Evolutionary conservation across 2,113 vertebrate genomes (phyloP), one percentile per base, ranked within the genome.

Genomic region (Halcyon malimbica): DNA sequence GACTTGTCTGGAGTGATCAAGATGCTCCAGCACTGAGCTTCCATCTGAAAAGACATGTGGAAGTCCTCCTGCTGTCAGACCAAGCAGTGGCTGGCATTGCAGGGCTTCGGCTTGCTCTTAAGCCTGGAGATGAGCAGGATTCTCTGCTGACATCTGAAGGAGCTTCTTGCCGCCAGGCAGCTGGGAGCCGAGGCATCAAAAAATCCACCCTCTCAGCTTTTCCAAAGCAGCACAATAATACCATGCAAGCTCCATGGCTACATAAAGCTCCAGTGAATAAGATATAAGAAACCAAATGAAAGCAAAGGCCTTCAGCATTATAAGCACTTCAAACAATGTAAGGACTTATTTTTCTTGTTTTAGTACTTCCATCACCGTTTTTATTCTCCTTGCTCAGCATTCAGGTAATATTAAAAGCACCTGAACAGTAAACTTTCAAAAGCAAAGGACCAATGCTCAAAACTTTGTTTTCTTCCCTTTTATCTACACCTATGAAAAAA

Each of bases 1-100:
- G 98, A 98, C 98, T 97, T 97, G 98, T 97, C 98, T 95, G 96
- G 44, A 81, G 97, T 7, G n/a, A 98, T 98, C 83, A 51, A 87
- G 97, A 93, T 94, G 97, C 82, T 87, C 53, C 67, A 68, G 62
- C 29, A 62, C 97, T 19, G 57, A 79, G 81, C 50, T 92, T 35
- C 79, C 44, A 15, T 5, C 26, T 9, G 42, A 44, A 75, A 56
- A 41, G 65, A 59, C 70, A 1, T 0, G 4, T 48, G 57, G 41
- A 78, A 68, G 35, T 41, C 31, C 75, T 96, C 18, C 87, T 53
- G 60, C 90, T 89, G 70, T 50, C 79, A 62, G 59, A 67, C 23
- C 41, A 33, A 84, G 68, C 79, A 62, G 25, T 12, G 26, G 25
- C 76, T 80, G 75, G 11, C 56, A 17, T 21, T 37, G 82, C 12